phyloP scores from a whole-genome alignment of 1,140 invertebrate genomes.

The Cherax destructor region DNA sequence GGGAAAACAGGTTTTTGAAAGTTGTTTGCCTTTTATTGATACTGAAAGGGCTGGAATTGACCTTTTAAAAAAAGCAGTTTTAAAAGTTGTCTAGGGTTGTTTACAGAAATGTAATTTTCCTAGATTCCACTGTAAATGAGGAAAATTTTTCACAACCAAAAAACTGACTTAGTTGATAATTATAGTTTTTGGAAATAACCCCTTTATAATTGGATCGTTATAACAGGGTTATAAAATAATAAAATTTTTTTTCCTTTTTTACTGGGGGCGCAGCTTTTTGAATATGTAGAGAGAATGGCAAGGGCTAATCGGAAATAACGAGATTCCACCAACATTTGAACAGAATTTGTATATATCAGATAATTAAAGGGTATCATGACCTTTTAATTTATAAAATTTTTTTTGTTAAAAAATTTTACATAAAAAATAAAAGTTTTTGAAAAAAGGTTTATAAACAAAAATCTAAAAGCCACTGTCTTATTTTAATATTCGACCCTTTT shows the following conservation, averaged over 20 bases:
- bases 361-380: constrained; percentile 1
- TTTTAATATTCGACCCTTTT: neutral
- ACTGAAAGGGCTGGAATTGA: neutral
- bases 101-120: neutral
- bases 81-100: neutral
- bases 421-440: neutral
- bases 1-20: neutral
- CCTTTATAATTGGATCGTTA: neutral
- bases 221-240: neutral
- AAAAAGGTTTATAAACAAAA: neutral
- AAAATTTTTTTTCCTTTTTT: neutral
- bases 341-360: neutral
- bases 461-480: neutral
- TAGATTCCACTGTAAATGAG: neutral
- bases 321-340: neutral
- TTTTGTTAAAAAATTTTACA: constrained; percentile 5
- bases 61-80: neutral
- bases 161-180: neutral
- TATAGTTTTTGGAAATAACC: neutral
- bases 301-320: neutral
- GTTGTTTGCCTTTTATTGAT: neutral
- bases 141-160: neutral
- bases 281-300: neutral
- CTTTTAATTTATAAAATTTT: neutral
- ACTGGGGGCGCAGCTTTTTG: neutral